Percentiles rank a stretch among this genome's conserved stretches.
Conservation (phyloP, 2,888 invertebrate genomes). For the Metalampra italica region DNA sequence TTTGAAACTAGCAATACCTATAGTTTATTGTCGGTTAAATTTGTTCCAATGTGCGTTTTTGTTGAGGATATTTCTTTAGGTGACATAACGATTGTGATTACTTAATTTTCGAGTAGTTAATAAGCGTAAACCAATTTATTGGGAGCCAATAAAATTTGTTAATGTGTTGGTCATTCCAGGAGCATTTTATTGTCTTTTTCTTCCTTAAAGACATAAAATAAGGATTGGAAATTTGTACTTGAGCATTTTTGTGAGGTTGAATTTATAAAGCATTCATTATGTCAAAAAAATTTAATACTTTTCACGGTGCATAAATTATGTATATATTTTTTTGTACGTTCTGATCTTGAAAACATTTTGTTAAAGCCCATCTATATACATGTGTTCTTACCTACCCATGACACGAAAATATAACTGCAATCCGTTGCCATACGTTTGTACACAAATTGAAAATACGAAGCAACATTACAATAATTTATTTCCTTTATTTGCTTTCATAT, state of each 20-base stretch:
- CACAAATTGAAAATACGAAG: slow-evolving; percentile 3
- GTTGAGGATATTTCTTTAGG: not conserved
- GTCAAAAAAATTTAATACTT: no score
- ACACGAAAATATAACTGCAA: not conserved
- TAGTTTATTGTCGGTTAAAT: slow-evolving; percentile 14
- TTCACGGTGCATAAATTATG: slow-evolving; percentile 3
- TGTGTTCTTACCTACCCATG: not conserved
- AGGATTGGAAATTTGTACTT: not conserved
- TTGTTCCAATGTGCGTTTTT: slow-evolving; percentile 5
- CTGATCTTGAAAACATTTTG: not conserved
- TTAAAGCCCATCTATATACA: no score
- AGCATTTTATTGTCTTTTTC: slow-evolving; percentile 10
- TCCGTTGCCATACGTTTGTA: slow-evolving; percentile 6
- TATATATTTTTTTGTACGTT: not conserved
- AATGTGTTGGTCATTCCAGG: slow-evolving; percentile 13
- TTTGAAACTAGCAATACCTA: slow-evolving; percentile 37
- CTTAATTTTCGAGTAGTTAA: slow-evolving; percentile 12
- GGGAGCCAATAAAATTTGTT: slow-evolving; percentile 16
- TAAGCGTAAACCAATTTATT: slow-evolving; percentile 14
- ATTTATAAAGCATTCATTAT: not conserved
- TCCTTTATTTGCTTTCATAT: slow-evolving; percentile 40
- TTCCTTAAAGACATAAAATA: not conserved
- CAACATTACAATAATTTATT: slow-evolving; percentile 1
- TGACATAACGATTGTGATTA: slow-evolving; percentile 15
- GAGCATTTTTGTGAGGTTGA: not conserved